Percentiles rank a stretch among this genome's conserved stretches.
Conservation (phyloP, 2,888 invertebrate genomes). For the Macrophya annulata region DNA sequence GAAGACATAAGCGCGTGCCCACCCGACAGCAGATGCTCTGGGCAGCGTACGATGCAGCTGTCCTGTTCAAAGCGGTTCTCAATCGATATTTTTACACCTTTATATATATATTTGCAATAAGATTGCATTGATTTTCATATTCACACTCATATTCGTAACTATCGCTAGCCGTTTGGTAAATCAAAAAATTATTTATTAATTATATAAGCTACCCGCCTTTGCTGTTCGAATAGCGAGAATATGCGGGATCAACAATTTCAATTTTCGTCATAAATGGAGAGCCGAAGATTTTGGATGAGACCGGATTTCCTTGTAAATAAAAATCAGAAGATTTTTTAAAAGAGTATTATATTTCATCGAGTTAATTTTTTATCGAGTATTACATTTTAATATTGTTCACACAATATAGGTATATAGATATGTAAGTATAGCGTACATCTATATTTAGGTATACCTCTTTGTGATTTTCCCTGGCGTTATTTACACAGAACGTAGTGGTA, state of each 20-base stretch:
- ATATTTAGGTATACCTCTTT: not conserved
- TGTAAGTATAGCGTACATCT: not conserved
- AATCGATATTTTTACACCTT: constrained; percentile 66
- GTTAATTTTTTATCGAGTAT: not conserved
- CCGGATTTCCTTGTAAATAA: constrained; percentile 37
- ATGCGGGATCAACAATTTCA: not conserved
- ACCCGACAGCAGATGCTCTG: constrained; percentile 77
- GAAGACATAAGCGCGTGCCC: constrained; percentile 74
- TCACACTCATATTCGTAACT: not conserved
- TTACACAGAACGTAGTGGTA: not conserved
- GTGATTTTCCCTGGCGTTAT: constrained; percentile 15
- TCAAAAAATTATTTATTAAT: not conserved
- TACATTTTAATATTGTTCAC: not conserved
- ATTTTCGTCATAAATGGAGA: not conserved
- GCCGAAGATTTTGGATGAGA: constrained; percentile 31
- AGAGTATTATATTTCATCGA: not conserved
- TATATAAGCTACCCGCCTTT: not conserved
- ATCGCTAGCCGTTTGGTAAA: not conserved
- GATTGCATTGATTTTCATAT: not conserved
- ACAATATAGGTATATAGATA: not conserved
- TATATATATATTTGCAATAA: constrained; percentile 10
- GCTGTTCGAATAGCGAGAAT: not conserved
- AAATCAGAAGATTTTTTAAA: not conserved
- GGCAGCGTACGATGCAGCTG: constrained; percentile 72
- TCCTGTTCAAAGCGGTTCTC: constrained; percentile 79